These are phyloP conservation scores for Ethmia dodecea DNA, from an alignment of 2,888 invertebrate genomes.

Conservation along the genomic window DNA sequence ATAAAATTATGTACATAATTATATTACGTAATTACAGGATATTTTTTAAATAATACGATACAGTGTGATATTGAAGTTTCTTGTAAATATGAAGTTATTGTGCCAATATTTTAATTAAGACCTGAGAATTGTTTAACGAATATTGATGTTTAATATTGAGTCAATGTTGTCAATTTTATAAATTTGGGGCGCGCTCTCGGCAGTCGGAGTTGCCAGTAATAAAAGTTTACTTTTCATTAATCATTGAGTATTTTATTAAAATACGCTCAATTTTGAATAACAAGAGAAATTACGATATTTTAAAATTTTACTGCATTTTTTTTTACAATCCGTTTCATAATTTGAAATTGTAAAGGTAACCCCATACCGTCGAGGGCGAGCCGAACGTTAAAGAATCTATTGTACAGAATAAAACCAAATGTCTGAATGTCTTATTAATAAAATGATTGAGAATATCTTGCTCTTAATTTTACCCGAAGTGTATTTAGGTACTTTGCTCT, in stretches of 20 bases:
- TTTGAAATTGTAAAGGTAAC: no score
- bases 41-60: conserved; percentile 1
- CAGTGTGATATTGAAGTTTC: conserved; percentile 29
- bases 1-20: neutral
- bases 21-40: neutral
- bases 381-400: conserved; percentile 30
- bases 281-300: no score
- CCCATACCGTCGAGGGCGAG: conserved; percentile 18
- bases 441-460: conserved; percentile 10
- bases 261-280: no score
- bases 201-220: no score
- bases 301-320: no score
- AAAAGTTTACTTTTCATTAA: no score
- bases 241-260: no score
- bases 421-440: conserved; percentile 56
- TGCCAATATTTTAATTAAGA: conserved; percentile 42
- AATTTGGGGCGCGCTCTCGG: conserved; percentile 23
- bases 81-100: conserved; percentile 39
- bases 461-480: no score
- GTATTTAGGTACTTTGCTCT: no score
- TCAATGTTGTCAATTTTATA: conserved; percentile 40
- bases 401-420: conserved; percentile 58
- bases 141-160: conserved; percentile 27
- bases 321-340: no score
- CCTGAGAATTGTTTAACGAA: conserved; percentile 15